Evolutionary conservation across 1,140 invertebrate genomes (phyloP).

Genomic region (Drosophila gunungcola): DNA sequence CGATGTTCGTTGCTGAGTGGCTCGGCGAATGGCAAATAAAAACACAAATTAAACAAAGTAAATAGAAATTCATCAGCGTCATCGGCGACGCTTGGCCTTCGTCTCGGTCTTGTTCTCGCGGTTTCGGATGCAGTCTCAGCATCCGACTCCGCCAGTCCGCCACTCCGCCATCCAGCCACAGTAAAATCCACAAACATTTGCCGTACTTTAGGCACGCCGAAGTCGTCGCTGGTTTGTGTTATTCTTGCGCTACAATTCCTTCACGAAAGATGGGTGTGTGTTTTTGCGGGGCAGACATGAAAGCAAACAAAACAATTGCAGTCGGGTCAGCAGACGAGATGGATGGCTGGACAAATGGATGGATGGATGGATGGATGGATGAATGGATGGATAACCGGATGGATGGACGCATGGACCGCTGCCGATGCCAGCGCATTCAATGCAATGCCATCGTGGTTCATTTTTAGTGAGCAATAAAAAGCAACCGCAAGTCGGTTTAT

Average conservation of each 20-base stretch:
- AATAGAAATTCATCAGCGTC: slow-evolving; percentile 83
- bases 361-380: slow-evolving; percentile 13
- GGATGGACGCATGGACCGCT: slow-evolving; percentile 11
- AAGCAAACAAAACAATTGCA: slow-evolving; percentile 79
- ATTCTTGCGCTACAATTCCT: slow-evolving; percentile 64
- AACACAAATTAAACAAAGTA: slow-evolving; percentile 82
- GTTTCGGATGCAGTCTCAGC: background rate
- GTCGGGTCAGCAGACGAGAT: slow-evolving; percentile 37
- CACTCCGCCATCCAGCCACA: slow-evolving; percentile 41
- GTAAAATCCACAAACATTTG: slow-evolving; percentile 76
- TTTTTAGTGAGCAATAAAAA: slow-evolving; percentile 77
- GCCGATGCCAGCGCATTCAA: slow-evolving; percentile 43
- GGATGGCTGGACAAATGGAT: slow-evolving; percentile 19
- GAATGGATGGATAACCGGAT: slow-evolving; percentile 9
- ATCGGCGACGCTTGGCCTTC: slow-evolving; percentile 48
- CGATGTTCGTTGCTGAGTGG: slow-evolving; percentile 51
- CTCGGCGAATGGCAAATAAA: slow-evolving; percentile 77
- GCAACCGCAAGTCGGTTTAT: slow-evolving; percentile 31
- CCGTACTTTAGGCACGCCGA: slow-evolving; percentile 31
- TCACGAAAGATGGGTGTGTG: slow-evolving; percentile 22
- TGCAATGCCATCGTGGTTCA: slow-evolving; percentile 52
- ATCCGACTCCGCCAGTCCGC: slow-evolving; percentile 18
- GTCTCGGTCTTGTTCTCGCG: slow-evolving; percentile 19
- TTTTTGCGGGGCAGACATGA: slow-evolving; percentile 63
- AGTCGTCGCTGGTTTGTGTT: slow-evolving; percentile 55